Evolutionary conservation across 2,888 invertebrate genomes (phyloP).

Genomic region (Zygothrica quintamaculata): DNA sequence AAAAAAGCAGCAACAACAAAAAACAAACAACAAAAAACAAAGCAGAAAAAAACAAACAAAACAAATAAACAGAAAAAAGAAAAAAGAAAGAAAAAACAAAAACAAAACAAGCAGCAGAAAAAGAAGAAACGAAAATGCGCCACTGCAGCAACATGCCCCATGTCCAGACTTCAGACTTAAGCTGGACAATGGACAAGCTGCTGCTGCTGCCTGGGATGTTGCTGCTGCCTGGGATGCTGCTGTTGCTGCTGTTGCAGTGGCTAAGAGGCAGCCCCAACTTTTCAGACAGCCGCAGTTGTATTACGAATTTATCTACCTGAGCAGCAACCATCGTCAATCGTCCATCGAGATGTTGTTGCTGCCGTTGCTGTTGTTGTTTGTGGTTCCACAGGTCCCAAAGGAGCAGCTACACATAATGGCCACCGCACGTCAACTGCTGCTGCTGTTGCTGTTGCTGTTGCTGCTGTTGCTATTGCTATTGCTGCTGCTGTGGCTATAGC

Average conservation of each 20-base stretch:
- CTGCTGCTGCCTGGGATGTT: conserved; percentile 24
- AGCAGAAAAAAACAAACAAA: conserved; percentile 43
- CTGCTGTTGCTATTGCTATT: conserved; percentile 37
- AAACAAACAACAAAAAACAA: conserved; percentile 31
- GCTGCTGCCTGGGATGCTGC: neutral
- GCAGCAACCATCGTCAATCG: conserved; percentile 80
- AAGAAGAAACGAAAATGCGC: conserved; percentile 36
- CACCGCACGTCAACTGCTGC: conserved; percentile 72
- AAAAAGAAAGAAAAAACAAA: neutral
- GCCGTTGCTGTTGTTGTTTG: conserved; percentile 33
- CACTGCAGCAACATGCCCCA: conserved; percentile 69
- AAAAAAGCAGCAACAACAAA: conserved; percentile 32
- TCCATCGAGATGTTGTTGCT: conserved; percentile 62
- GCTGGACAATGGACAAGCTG: conserved; percentile 56
- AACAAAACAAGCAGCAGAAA: conserved; percentile 17
- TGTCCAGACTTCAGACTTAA: conserved; percentile 58
- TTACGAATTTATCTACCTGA: conserved; percentile 80
- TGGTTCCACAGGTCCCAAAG: conserved; percentile 63
- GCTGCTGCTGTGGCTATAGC: conserved; percentile 47
- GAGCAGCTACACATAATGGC: conserved; percentile 77
- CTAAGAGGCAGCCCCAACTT: conserved; percentile 33
- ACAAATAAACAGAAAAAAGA: conserved; percentile 27
- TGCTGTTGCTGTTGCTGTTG: conserved; percentile 30
- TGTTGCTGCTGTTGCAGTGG: conserved; percentile 32
- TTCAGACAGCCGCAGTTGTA: conserved; percentile 72